These are phyloP conservation scores for Antigone vipio DNA, from an alignment of 2,113 vertebrate species.

Conservation along the genomic window DNA sequence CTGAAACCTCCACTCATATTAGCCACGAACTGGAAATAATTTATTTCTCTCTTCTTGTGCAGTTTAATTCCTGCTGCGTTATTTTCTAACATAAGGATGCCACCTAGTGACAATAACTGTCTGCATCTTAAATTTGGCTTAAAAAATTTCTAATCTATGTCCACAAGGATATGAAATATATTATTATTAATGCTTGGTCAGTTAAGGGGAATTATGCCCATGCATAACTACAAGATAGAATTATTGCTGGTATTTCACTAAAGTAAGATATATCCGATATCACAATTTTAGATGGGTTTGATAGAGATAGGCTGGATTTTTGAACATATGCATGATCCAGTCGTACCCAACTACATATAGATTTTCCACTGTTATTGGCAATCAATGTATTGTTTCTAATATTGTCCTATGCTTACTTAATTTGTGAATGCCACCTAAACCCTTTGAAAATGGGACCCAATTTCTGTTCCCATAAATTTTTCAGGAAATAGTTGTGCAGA, in stretches of 20 bases:
- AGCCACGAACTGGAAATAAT: not conserved
- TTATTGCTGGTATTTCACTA: not conserved
- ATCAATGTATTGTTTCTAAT: not conserved
- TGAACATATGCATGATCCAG: not conserved
- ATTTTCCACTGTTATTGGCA: not conserved
- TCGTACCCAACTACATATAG: not conserved
- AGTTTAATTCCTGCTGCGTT: not conserved
- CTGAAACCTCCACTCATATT: not conserved
- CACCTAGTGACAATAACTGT: constrained; percentile 53
- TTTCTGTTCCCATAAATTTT: not conserved
- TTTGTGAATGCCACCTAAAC: not conserved
- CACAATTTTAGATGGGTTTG: not conserved
- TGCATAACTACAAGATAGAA: not conserved
- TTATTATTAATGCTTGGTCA: not conserved
- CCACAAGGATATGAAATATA: not conserved
- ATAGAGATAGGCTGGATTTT: not conserved
- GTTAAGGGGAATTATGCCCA: not conserved
- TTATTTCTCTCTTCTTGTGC: not conserved
- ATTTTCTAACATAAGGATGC: constrained; percentile 40
- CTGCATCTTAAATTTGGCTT: not conserved
- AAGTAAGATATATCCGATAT: not conserved
- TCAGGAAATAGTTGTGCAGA: not conserved
- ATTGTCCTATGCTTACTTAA: not conserved
- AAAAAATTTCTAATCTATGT: not conserved
- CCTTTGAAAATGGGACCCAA: not conserved